These are phyloP conservation scores for Petrocephalus microphthalmus DNA, from an alignment of 2,113 vertebrate species.

Conservation along the genomic window DNA sequence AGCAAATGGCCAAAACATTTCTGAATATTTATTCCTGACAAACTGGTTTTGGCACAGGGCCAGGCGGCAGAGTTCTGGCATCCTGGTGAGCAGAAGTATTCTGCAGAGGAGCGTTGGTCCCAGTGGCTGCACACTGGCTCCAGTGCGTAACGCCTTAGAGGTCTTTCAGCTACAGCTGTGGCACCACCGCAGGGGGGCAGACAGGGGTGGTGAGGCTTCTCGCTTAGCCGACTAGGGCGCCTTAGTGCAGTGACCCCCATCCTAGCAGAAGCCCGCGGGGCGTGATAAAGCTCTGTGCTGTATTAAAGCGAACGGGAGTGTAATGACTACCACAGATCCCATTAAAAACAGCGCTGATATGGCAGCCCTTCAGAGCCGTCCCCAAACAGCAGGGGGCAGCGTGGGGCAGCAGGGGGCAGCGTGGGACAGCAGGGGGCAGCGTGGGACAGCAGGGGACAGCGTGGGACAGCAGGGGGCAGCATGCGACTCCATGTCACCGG, in stretches of 20 bases:
- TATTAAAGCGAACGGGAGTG: neutral
- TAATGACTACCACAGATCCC: neutral
- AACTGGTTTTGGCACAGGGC: neutral
- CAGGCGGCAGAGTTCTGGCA: neutral
- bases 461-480: neutral
- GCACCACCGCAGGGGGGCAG: neutral
- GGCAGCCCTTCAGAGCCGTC: neutral
- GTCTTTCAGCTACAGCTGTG: neutral
- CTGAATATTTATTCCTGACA: conserved; percentile 32
- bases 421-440: neutral
- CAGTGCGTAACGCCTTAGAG: neutral
- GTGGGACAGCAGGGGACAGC: neutral
- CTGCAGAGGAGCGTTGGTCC: neutral
- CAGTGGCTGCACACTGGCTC: neutral
- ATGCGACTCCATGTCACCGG: neutral
- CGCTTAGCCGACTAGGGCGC: neutral
- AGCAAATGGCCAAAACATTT: conserved; percentile 33
- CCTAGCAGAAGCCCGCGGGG: no score
- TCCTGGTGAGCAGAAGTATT: neutral
- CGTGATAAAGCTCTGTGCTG: neutral
- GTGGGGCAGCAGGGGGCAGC: neutral
- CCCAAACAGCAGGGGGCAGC: neutral
- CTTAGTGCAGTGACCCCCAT: neutral
- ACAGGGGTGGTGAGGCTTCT: no score
- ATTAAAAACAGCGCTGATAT: neutral